phyloP scores from a whole-genome alignment of 2,113 vertebrate species.

The Dicerorhinus sumatrensis region DNA sequence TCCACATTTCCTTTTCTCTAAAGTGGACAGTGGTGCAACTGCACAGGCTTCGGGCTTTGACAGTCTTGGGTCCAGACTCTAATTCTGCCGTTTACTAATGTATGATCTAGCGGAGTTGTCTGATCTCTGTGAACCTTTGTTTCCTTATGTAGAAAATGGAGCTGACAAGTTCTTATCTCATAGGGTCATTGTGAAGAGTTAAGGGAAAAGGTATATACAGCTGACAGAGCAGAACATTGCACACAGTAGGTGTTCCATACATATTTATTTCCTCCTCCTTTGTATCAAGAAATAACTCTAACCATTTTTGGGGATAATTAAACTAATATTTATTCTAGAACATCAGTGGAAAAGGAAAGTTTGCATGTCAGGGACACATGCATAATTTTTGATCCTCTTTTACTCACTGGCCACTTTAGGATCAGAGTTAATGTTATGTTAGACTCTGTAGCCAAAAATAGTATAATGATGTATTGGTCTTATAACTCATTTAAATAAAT shows the following conservation, averaged over 20 bases:
- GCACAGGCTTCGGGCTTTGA: neutral
- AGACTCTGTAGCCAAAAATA: neutral
- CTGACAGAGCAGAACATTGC: neutral
- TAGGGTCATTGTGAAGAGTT: neutral
- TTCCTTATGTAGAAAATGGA: neutral
- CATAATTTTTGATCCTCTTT: neutral
- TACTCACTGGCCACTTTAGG: neutral
- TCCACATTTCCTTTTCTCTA: neutral
- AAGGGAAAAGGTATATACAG: neutral
- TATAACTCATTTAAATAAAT: conserved; percentile 46
- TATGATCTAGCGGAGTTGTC: neutral
- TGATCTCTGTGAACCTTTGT: neutral
- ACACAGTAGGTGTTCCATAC: neutral
- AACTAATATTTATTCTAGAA: neutral
- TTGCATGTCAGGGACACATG: neutral
- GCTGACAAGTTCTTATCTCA: neutral
- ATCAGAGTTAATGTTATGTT: neutral
- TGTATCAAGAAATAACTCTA: neutral
- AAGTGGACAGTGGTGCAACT: neutral
- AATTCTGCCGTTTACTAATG: neutral
- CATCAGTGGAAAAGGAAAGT: neutral
- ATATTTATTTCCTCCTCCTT: neutral
- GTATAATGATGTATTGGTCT: neutral
- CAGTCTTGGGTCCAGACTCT: neutral
- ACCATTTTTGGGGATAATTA: neutral